Conservation (phyloP, 2,113 vertebrate species). For the Cynocephalus volans region DNA sequence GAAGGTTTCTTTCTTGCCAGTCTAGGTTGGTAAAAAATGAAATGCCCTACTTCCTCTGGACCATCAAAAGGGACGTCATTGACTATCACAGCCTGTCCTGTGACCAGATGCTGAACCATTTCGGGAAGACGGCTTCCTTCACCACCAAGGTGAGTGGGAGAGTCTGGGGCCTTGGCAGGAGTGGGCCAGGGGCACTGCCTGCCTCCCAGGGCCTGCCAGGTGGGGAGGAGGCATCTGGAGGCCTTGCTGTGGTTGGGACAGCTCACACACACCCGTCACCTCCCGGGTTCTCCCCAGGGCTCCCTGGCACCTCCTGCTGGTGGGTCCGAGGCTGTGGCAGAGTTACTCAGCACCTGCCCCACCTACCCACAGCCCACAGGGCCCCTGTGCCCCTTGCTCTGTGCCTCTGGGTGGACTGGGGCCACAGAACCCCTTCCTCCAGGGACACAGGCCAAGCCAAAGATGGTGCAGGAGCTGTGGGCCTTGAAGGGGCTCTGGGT, state of each 20-base stretch:
- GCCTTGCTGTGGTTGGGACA: too few relatives aligned
- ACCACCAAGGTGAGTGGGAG: conserved; percentile 83
- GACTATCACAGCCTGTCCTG: conserved; percentile 74
- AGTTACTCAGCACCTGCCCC: fast-evolving
- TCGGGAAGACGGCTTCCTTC: conserved; percentile 77
- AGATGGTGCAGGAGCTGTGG: background rate
- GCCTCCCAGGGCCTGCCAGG: too few relatives aligned
- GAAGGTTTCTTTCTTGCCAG: conserved; percentile 68
- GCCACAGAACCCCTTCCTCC: background rate
- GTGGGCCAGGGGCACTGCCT: too few relatives aligned
- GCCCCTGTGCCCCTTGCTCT: background rate
- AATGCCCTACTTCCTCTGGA: conserved; percentile 83
- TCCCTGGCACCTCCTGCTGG: too few relatives aligned
- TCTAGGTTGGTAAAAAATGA: conserved; percentile 85
- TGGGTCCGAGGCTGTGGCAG: background rate
- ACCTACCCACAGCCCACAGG: background rate
- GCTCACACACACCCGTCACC: background rate
- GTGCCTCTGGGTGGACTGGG: background rate
- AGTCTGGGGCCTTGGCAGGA: fast-evolving
- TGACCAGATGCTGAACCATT: conserved; percentile 86
- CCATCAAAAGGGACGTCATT: conserved; percentile 77
- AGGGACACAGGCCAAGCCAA: background rate
- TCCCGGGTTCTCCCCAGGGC: background rate
- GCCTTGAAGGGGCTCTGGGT: background rate
- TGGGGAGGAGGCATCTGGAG: too few relatives aligned